A percentile compares a stretch with the other conserved stretches of the same genome.
Conservation (phyloP, 2,113 vertebrate species). For the Cyanoramphus novaezelandiae region DNA sequence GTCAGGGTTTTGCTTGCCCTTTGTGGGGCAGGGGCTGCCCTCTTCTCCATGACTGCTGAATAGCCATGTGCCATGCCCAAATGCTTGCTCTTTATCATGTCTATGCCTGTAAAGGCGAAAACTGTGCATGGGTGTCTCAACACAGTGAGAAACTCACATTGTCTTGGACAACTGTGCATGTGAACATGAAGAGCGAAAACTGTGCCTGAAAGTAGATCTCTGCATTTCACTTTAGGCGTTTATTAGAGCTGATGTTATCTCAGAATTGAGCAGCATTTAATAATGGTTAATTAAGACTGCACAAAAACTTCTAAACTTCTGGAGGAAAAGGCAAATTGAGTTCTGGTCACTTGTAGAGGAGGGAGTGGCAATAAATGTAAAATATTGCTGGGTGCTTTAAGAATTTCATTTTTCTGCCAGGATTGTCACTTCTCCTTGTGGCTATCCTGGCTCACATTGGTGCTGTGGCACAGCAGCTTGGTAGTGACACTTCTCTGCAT, state of each 20-base stretch:
- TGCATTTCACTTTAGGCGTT: not conserved
- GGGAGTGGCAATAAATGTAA: not conserved
- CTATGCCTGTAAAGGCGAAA: not conserved
- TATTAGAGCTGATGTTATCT: not conserved
- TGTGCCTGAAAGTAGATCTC: not conserved
- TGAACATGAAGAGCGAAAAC: not conserved
- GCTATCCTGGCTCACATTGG: not conserved
- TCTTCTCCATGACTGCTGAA: not conserved
- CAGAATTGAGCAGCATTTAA: not conserved
- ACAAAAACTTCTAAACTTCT: not conserved
- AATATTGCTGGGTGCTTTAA: not conserved
- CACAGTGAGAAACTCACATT: not conserved
- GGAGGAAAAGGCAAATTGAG: not conserved
- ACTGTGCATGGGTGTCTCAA: not conserved
- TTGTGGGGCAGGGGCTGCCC: not conserved
- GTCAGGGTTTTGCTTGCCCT: not conserved
- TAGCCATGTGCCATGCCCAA: rapidly evolving
- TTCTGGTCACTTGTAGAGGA: not conserved
- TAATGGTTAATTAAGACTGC: not conserved
- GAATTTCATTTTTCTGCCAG: not conserved
- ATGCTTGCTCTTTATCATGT: not conserved
- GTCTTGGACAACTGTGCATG: not conserved
- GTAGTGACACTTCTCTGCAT: not conserved
- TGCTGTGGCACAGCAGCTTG: not conserved
- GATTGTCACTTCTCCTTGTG: not conserved